These are phyloP conservation scores for Protophormia terraenovae DNA, from an alignment of 2,888 invertebrate species.

Conservation along the genomic window DNA sequence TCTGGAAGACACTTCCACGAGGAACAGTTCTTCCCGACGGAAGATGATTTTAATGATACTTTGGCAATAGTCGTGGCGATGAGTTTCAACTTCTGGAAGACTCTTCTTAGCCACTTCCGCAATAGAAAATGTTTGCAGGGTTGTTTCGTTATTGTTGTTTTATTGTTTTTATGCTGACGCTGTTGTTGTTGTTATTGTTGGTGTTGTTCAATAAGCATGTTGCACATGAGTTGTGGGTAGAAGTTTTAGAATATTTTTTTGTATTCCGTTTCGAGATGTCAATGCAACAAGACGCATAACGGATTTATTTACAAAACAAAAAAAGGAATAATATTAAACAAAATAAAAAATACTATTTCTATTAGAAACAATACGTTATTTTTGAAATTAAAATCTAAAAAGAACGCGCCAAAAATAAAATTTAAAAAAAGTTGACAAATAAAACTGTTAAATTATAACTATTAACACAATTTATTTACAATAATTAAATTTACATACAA, in stretches of 20 bases:
- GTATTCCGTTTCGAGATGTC: constrained; percentile 80
- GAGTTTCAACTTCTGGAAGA: too few species aligned
- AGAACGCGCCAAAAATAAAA: constrained; percentile 45
- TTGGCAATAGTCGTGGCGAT: too few species aligned
- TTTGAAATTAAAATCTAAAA: constrained; percentile 3
- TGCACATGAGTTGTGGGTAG: constrained; percentile 70
- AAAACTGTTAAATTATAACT: not conserved
- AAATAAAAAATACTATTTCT: not conserved
- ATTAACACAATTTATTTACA: not conserved
- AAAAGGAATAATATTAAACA: too few species aligned
- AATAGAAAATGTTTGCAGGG: too few species aligned
- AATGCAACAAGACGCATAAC: constrained; percentile 80
- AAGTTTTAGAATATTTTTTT: constrained; percentile 76
- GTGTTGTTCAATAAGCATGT: constrained; percentile 57
- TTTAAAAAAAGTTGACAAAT: not conserved
- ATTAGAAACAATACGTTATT: constrained; percentile 31
- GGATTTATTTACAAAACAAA: constrained; percentile 56
- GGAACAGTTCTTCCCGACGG: too few species aligned
- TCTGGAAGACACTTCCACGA: too few species aligned
- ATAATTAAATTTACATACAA: not conserved
- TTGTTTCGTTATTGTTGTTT: constrained; percentile 52
- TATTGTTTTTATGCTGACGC: constrained; percentile 50
- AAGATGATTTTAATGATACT: too few species aligned
- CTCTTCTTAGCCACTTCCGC: too few species aligned
- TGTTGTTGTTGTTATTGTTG: constrained; percentile 49